Evolutionary conservation across 2,888 invertebrate genomes (phyloP).

Genomic region (Volucella inanis): DNA sequence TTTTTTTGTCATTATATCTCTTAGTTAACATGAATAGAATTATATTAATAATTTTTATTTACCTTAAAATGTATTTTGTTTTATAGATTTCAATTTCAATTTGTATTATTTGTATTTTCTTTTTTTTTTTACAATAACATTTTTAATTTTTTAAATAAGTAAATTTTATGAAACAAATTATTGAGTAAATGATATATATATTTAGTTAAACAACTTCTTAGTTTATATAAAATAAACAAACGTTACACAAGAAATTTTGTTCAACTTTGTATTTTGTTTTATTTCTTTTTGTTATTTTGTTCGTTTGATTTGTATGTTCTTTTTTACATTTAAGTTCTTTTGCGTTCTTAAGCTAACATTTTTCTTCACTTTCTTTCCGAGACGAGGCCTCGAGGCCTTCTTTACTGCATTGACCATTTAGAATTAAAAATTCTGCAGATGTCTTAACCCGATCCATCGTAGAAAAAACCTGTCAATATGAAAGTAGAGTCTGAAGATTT

Average conservation of each 20-base stretch:
- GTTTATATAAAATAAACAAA: constrained; percentile 69
- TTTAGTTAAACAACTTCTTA: constrained; percentile 17
- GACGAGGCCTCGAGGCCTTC: no score
- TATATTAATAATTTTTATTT: constrained; percentile 12
- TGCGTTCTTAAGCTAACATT: not conserved
- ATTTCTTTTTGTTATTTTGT: constrained; percentile 12
- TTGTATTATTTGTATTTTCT: constrained; percentile 51
- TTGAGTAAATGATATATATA: constrained; percentile 12
- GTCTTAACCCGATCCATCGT: no score
- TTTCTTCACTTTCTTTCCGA: no score
- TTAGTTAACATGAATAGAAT: constrained; percentile 24
- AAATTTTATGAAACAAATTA: constrained; percentile 41
- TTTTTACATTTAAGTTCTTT: not conserved
- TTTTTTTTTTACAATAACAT: constrained; percentile 12
- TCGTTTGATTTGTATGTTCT: not conserved
- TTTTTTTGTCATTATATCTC: constrained; percentile 32
- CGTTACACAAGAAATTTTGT: constrained; percentile 40
- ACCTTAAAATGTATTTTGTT: constrained; percentile 8
- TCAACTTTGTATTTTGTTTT: constrained; percentile 33
- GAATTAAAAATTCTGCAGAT: no score
- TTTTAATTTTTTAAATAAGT: not conserved
- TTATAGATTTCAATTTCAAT: constrained; percentile 48
- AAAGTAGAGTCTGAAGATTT: no score
- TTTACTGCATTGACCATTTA: no score
- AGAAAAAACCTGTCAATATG: no score